Conservation (phyloP, 2,888 invertebrate species). For the Apamea sordens region DNA sequence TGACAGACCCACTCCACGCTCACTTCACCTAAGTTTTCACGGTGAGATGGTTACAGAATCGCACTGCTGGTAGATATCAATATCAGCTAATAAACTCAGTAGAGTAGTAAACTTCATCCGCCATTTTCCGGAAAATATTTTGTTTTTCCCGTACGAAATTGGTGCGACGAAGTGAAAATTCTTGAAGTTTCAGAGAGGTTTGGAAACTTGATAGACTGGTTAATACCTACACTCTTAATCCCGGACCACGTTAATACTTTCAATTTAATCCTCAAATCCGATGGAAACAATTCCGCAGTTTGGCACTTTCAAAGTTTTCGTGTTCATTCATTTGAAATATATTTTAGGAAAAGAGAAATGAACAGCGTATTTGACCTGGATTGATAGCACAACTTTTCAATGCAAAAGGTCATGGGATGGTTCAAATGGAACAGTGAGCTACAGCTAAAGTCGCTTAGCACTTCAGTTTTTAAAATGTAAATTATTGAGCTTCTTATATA, state of each 20-base stretch:
- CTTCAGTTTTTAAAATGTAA: background rate
- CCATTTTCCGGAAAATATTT: constrained; percentile 7
- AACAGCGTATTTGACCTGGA: background rate
- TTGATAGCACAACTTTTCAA: background rate
- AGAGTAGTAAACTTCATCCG: background rate
- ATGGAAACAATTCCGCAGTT: constrained; percentile 27
- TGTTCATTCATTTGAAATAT: constrained; percentile 16
- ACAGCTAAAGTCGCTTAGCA: background rate
- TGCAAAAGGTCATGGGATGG: background rate
- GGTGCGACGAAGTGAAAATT: constrained; percentile 47
- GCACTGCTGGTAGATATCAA: background rate
- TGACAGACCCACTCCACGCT: no score
- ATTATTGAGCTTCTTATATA: background rate
- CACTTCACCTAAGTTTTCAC: no score
- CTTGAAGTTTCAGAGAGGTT: constrained; percentile 45
- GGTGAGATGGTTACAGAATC: no score
- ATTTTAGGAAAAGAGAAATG: constrained; percentile 27
- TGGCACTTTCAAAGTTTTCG: constrained; percentile 32
- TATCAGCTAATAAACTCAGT: background rate
- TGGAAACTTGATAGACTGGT: constrained; percentile 58
- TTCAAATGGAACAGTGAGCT: background rate
- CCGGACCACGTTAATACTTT: constrained; percentile 25
- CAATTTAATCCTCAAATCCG: constrained; percentile 30
- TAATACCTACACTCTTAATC: constrained; percentile 40
- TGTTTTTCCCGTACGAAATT: constrained; percentile 31